These are phyloP conservation scores for Calyptommatus sinebrachiatus DNA, from an alignment of 2,113 vertebrate genomes.

Conservation along the genomic window DNA sequence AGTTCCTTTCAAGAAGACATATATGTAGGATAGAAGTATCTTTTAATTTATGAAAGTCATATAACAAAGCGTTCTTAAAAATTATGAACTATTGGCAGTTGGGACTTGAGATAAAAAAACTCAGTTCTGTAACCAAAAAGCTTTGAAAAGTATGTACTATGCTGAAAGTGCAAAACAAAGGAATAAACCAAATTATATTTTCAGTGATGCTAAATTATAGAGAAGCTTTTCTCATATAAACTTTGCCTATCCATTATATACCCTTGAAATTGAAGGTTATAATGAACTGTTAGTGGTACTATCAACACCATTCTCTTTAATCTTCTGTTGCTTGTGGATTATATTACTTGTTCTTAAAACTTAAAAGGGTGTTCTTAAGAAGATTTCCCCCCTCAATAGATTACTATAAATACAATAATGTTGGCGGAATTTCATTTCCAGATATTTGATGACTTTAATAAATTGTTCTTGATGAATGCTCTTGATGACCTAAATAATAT, in stretches of 20 bases:
- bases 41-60: neutral
- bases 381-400: neutral
- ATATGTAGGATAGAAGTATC: neutral
- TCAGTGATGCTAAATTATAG: conserved; percentile 32
- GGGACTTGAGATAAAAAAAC: neutral
- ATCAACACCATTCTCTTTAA: neutral
- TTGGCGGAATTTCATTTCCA: neutral
- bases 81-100: neutral
- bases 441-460: neutral
- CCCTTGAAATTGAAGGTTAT: neutral
- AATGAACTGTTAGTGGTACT: conserved; percentile 1
- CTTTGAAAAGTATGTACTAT: neutral
- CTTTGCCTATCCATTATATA: neutral
- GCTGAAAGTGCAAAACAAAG: conserved; percentile 10
- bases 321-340: conserved; percentile 19
- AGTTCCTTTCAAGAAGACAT: neutral
- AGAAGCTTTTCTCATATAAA: neutral
- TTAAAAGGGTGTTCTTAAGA: neutral
- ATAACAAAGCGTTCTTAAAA: neutral
- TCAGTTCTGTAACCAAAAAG: conserved; percentile 16
- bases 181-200: conserved; percentile 27
- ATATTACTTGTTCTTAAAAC: conserved; percentile 4
- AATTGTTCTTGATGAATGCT: neutral
- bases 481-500: neutral
- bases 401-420: neutral